Evolutionary conservation across 2,888 invertebrate species (phyloP).

Genomic region (Allygus modestus): DNA sequence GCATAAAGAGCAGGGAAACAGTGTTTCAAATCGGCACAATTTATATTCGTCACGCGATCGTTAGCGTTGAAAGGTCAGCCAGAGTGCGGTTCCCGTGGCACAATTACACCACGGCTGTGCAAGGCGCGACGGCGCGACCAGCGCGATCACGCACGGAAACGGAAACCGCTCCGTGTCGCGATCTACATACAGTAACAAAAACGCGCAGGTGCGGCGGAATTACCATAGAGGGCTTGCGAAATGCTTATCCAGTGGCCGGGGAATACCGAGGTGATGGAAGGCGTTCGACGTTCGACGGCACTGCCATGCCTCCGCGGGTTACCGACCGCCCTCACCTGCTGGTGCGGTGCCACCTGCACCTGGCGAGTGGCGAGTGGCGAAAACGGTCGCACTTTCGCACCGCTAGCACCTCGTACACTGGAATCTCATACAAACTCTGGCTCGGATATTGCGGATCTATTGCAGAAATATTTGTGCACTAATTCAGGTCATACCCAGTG

Average conservation of each 20-base stretch:
- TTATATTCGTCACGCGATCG: background rate
- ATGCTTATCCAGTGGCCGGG: background rate
- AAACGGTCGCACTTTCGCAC: constrained; percentile 24
- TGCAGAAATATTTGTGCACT: too few relatives aligned
- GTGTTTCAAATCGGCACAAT: background rate
- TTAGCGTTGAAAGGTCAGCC: background rate
- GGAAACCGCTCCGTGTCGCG: background rate
- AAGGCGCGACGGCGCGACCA: background rate
- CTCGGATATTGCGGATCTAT: background rate
- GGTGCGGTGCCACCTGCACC: background rate
- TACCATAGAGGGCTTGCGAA: constrained; percentile 4
- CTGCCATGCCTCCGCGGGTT: constrained; percentile 9
- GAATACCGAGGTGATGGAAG: background rate
- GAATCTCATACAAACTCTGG: background rate
- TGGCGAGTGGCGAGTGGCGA: too few relatives aligned
- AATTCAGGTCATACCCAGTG: too few relatives aligned
- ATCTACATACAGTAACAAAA: background rate
- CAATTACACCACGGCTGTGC: background rate
- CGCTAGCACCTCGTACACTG: background rate
- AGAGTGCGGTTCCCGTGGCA: background rate
- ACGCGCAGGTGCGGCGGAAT: background rate
- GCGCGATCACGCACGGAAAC: background rate
- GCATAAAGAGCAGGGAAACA: background rate
- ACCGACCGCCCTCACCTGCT: background rate
- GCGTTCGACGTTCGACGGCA: background rate